A percentile compares a stretch with the other conserved stretches of the same genome.
These are phyloP conservation scores for Poeciliopsis turrubarensis DNA, from an alignment of 2,113 vertebrate genomes.

Conservation along the genomic window DNA sequence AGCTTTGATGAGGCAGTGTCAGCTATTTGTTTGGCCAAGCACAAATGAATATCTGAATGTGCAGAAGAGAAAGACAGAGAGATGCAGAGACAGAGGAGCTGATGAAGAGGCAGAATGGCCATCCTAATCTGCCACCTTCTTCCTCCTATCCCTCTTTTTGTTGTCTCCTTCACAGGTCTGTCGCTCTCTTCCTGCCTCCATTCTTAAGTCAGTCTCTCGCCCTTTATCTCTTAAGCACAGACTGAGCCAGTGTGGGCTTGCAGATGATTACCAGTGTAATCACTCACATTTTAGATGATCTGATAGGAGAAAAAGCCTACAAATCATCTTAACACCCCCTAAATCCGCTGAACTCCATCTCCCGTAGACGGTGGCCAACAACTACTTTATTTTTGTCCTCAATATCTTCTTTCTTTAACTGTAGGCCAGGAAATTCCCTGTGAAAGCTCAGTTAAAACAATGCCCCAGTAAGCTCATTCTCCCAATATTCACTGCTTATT, in stretches of 20 bases:
- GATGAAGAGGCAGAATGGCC: conserved; percentile 61
- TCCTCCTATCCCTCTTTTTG: conserved; percentile 53
- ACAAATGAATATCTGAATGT: conserved; percentile 70
- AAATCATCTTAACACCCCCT: conserved; percentile 75
- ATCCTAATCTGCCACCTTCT: conserved; percentile 77
- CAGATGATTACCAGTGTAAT: conserved; percentile 78
- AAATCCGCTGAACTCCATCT: conserved; percentile 60
- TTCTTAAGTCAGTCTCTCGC: conserved; percentile 61
- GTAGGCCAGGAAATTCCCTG: conserved; percentile 63
- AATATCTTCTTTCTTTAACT: conserved; percentile 65
- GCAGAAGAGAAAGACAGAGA: conserved; percentile 47
- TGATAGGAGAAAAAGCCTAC: conserved; percentile 75
- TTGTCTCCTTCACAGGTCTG: conserved; percentile 67
- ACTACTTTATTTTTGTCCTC: conserved; percentile 71
- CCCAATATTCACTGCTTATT: conserved; percentile 69
- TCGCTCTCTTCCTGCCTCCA: conserved; percentile 44
- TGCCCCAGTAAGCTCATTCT: conserved; percentile 68
- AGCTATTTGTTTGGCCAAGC: conserved; percentile 75
- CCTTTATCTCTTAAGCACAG: conserved; percentile 79
- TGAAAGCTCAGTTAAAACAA: conserved; percentile 74
- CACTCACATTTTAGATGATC: conserved; percentile 79
- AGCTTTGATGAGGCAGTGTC: conserved; percentile 80
- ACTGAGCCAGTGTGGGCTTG: conserved; percentile 72
- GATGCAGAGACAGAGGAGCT: conserved; percentile 45
- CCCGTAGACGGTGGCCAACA: conserved; percentile 54